Conservation (phyloP, 2,797 vertebrate genomes). For the Danio albolineatus region DNA sequence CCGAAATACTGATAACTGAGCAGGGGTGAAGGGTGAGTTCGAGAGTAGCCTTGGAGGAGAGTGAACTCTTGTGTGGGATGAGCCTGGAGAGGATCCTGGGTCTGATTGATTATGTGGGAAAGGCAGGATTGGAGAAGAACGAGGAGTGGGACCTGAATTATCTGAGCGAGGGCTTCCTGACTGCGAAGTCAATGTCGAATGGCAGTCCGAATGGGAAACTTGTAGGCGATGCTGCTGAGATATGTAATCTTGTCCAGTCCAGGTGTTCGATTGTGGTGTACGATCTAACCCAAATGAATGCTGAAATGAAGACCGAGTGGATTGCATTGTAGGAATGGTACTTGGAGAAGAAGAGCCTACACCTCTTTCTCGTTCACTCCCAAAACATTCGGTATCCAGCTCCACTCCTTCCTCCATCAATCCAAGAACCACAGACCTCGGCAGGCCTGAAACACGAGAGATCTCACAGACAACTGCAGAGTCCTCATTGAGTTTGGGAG, state of each 20-base stretch:
- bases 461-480: conserved; percentile 80
- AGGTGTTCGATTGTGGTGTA: conserved; percentile 42
- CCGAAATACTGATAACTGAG: conserved; percentile 81
- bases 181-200: conserved; percentile 74
- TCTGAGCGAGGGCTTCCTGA: conserved; percentile 76
- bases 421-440: conserved; percentile 78
- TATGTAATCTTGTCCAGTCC: conserved; percentile 57
- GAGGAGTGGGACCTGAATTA: conserved; percentile 73
- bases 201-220: conserved; percentile 71
- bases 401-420: conserved; percentile 85
- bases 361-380: conserved; percentile 68
- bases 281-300: conserved; percentile 46
- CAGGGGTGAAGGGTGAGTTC: conserved; percentile 75
- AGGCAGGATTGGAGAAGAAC: conserved; percentile 70
- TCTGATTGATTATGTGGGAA: conserved; percentile 71
- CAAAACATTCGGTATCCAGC: conserved; percentile 81
- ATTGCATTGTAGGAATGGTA: conserved; percentile 47
- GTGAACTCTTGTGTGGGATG: conserved; percentile 73
- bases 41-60: conserved; percentile 79
- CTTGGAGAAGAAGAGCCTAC: conserved; percentile 63
- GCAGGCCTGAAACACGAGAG: conserved; percentile 81
- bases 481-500: conserved; percentile 75
- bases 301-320: conserved; percentile 55
- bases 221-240: conserved; percentile 57
- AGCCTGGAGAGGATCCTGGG: conserved; percentile 76